A percentile compares a stretch with the other conserved stretches of the same genome.
Evolutionary conservation across 2,113 vertebrate genomes (phyloP).

Genomic region (Eonycteris spelaea): DNA sequence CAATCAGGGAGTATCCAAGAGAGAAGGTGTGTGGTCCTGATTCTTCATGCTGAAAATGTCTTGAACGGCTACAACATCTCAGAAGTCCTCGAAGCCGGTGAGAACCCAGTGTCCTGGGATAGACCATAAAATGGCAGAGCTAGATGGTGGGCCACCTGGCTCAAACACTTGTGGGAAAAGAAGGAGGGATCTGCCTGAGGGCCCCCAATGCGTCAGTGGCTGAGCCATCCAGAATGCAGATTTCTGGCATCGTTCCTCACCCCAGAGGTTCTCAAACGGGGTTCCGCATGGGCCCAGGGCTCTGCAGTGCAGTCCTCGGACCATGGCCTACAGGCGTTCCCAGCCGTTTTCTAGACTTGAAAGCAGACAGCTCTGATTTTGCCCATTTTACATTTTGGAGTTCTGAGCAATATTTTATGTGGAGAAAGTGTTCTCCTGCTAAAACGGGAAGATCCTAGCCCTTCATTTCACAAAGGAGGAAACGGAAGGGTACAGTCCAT

Average conservation of each 20-base stretch:
- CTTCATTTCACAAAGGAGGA: background rate
- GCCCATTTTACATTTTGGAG: background rate
- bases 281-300: background rate
- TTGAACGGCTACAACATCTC: background rate
- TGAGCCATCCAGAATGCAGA: background rate
- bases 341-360: background rate
- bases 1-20: background rate
- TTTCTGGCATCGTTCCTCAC: background rate
- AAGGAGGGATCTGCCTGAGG: background rate
- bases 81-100: background rate
- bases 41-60: background rate
- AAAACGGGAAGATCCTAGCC: background rate
- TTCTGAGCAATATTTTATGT: background rate
- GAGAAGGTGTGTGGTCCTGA: background rate
- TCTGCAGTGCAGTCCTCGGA: background rate
- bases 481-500: background rate
- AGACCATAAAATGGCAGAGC: background rate
- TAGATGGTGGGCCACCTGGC: background rate
- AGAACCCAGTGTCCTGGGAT: background rate
- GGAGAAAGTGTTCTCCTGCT: background rate
- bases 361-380: background rate
- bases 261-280: background rate
- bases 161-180: background rate
- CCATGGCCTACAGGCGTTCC: background rate
- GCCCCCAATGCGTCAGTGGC: background rate